These are phyloP conservation scores for Furcula furcula DNA, from an alignment of 2,888 invertebrate species.

Conservation along the genomic window DNA sequence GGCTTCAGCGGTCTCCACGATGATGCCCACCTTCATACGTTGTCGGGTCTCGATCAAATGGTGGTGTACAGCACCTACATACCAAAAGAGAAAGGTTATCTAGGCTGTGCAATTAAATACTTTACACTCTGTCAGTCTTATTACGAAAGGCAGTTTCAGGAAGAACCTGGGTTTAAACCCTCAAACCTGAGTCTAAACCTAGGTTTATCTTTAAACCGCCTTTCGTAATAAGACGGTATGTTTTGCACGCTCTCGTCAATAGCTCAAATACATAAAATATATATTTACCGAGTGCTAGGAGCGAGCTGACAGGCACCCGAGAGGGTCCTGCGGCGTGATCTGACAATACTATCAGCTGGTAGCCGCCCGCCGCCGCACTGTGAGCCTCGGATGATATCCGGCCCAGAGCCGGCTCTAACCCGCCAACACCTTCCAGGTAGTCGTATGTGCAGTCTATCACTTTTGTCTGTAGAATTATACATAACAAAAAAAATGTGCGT, in stretches of 20 bases:
- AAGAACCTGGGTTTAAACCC: no score
- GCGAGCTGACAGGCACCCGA: constrained; percentile 39
- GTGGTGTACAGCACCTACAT: constrained; percentile 96
- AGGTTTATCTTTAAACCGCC: no score
- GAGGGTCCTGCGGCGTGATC: constrained; percentile 86
- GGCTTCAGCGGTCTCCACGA: constrained; percentile 98
- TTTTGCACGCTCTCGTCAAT: no score
- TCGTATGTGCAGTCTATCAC: constrained; percentile 95
- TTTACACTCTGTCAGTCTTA: no score
- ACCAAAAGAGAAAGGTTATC: constrained; percentile 9
- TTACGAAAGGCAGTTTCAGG: no score
- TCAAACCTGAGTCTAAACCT: no score
- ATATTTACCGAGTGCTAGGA: constrained; percentile 48
- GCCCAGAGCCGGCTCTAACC: constrained; percentile 90
- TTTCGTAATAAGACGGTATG: no score
- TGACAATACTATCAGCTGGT: constrained; percentile 93
- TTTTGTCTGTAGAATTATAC: constrained; percentile 82
- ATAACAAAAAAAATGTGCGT: no score
- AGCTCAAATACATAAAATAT: no score
- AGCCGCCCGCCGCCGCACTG: constrained; percentile 88
- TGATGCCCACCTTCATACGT: constrained; percentile 97
- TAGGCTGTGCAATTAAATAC: no score
- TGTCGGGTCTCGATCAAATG: constrained; percentile 96
- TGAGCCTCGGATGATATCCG: constrained; percentile 91
- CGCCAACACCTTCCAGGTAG: constrained; percentile 86